Evolutionary conservation across 2,888 invertebrate genomes (phyloP), one percentile per base, ranked within the genome.

Genomic region (Ennomos fuscantarius): DNA sequence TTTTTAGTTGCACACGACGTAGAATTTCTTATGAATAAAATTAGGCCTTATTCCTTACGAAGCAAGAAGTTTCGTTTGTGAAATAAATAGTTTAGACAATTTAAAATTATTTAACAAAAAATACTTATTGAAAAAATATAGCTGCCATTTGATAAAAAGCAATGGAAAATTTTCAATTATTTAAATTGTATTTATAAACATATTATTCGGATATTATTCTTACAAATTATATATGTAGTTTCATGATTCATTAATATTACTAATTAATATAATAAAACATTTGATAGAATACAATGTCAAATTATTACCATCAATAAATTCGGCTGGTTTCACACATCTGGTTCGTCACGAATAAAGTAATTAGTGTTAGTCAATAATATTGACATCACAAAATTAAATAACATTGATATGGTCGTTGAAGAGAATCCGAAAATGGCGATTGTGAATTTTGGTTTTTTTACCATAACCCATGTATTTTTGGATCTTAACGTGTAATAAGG

Each of bases 61-160:
- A 24, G 24, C 6, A 32, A n/a, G 8, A 33, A 44, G 11, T 32
- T 33, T 33, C 33, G 8, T 12, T 13, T 15, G 36, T 15, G 12
- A 6, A 45, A 52, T 45, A 52, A 45, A 40, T 44, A 42, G 36
- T 43, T 42, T 37, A 32, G 10, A 43, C 13, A 34, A 32, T 35
- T 39, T 33, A 52, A 40, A 52, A 49, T 11, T 49, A 49, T 41
- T 49, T 49, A 49, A 49, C 49, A 49, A 41, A 49, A 32, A n/a
- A 44, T 24, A 24, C 2, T 24, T 24, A 24, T 24, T 6, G 24
- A 47, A 8, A 48, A 33, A 49, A 58, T 34, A 32, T 45, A 50
- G 65, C 62, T 62, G 62, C 65, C 49, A 8, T 41, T 11, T 40
- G 31, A 41, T 11, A 43, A 51, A 44, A 44, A 42, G 31, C 35